Percentiles rank a stretch among this genome's conserved stretches.
Evolutionary conservation across 2,797 vertebrate genomes (phyloP).

Genomic region (Microctenopoma lineatum): DNA sequence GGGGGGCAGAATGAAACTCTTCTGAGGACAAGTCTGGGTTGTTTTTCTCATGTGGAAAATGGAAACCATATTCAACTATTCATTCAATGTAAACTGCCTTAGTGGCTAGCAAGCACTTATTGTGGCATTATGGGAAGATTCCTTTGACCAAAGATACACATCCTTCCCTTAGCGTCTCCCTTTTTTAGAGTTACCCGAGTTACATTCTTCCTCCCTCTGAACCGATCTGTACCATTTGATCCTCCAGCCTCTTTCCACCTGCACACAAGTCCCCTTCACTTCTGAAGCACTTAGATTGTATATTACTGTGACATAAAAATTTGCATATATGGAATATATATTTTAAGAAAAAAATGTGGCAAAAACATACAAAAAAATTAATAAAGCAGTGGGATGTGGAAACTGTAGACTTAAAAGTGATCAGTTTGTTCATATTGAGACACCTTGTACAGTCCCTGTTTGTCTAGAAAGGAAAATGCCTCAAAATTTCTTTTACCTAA

Average conservation of each 20-base stretch:
- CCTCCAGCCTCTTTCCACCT: conserved; percentile 44
- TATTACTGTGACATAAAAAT: conserved; percentile 86
- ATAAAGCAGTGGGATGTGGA: conserved; percentile 55
- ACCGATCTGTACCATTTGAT: conserved; percentile 43
- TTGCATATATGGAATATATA: conserved; percentile 86
- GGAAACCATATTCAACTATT: conserved; percentile 61
- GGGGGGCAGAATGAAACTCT: conserved; percentile 65
- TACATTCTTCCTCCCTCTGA: conserved; percentile 59
- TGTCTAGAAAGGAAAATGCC: conserved; percentile 68
- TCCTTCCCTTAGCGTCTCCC: conserved; percentile 52
- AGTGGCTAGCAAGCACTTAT: conserved; percentile 66
- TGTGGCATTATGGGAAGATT: conserved; percentile 78
- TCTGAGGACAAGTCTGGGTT: conserved; percentile 49
- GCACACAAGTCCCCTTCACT: conserved; percentile 68
- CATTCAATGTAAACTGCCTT: conserved; percentile 63
- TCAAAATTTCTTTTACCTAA: conserved; percentile 69
- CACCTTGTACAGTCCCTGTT: conserved; percentile 75
- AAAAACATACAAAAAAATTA: conserved; percentile 69
- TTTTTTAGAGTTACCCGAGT: conserved; percentile 52
- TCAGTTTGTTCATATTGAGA: conserved; percentile 69
- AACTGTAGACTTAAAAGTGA: conserved; percentile 64
- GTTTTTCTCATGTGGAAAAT: conserved; percentile 52
- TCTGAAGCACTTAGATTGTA: conserved; percentile 87
- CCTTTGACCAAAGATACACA: conserved; percentile 82
- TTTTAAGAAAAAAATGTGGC: conserved; percentile 82